A percentile compares a stretch with the other conserved stretches of the same genome.
These are phyloP conservation scores for Malurus melanocephalus DNA, from an alignment of 2,113 vertebrate species.

Conservation along the genomic window DNA sequence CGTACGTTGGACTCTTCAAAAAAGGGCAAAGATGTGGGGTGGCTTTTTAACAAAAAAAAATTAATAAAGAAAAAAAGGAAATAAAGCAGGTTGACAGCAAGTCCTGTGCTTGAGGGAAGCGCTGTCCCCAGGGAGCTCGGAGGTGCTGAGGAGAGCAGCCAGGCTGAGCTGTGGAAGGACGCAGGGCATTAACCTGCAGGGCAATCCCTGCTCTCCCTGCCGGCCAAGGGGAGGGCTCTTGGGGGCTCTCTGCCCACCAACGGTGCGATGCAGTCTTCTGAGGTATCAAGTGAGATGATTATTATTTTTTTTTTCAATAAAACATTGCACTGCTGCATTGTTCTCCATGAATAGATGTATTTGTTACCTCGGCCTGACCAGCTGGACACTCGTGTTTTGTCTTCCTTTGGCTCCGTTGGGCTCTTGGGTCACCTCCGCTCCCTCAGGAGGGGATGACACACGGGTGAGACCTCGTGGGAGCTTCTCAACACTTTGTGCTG, in stretches of 20 bases:
- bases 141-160: background rate
- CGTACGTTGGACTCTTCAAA: constrained; percentile 25
- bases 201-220: background rate
- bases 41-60: background rate
- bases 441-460: fast-evolving
- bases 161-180: constrained; percentile 4
- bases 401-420: background rate
- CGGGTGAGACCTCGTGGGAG: background rate
- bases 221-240: background rate
- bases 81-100: background rate
- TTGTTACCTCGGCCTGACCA: background rate
- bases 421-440: background rate
- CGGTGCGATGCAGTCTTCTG: constrained; percentile 57
- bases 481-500: background rate
- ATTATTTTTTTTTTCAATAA: constrained; percentile 60
- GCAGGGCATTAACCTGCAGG: constrained; percentile 10
- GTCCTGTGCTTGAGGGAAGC: background rate
- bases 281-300: constrained; percentile 57
- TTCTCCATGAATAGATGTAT: background rate
- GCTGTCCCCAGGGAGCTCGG: background rate
- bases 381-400: fast-evolving
- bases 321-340: constrained; percentile 67
- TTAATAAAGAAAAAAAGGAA: background rate
- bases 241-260: background rate
- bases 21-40: background rate